Conservation (phyloP, 2,113 vertebrate species). For the Empidonax traillii region DNA sequence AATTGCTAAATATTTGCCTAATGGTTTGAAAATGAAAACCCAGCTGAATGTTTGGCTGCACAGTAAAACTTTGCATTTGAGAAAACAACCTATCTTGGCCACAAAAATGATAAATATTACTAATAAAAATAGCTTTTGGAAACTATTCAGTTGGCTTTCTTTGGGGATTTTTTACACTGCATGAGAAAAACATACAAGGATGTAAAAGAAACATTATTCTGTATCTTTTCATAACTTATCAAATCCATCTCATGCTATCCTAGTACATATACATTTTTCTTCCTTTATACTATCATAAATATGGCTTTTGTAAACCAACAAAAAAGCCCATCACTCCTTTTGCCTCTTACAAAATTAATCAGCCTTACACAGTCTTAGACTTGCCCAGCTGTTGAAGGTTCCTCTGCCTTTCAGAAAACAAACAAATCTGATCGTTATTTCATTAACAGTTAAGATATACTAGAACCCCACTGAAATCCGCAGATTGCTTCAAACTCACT, state of each 20-base stretch:
- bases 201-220: not conserved
- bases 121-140: slow-evolving; percentile 58
- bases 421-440: not conserved
- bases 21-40: slow-evolving; percentile 36
- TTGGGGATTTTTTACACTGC: not conserved
- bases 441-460: not conserved
- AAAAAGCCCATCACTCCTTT: not conserved
- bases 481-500: not conserved
- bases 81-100: slow-evolving; percentile 40
- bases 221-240: not conserved
- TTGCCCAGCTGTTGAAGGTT: not conserved
- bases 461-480: not conserved
- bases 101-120: slow-evolving; percentile 26
- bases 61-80: slow-evolving; percentile 3
- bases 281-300: not conserved
- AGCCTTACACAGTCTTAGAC: not conserved
- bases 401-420: not conserved
- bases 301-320: not conserved
- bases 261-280: not conserved
- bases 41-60: slow-evolving; percentile 19
- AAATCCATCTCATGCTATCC: not conserved
- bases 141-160: not conserved
- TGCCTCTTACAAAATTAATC: not conserved
- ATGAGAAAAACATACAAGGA: not conserved
- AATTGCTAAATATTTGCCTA: slow-evolving; percentile 24